Evolutionary conservation across 2,113 vertebrate genomes (phyloP).

Genomic region (Ifrita kowaldi): DNA sequence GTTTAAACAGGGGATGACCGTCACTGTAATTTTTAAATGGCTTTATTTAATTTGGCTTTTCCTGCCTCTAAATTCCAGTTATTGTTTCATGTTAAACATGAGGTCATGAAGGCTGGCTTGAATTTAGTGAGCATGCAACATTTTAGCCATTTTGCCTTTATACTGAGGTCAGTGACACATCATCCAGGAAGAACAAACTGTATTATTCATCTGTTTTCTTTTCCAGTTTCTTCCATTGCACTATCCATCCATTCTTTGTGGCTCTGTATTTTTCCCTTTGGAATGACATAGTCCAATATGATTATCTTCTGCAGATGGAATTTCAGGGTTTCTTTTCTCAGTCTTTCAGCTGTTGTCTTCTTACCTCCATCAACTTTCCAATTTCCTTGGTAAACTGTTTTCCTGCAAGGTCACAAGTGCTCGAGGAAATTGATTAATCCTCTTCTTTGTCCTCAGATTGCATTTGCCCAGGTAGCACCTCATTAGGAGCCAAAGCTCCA

Average conservation of each 20-base stretch:
- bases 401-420: not conserved
- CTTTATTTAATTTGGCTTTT: constrained; percentile 35
- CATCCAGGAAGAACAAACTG: not conserved
- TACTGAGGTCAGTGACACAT: constrained; percentile 19
- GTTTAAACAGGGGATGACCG: not conserved
- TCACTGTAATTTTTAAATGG: not conserved
- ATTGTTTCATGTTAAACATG: not conserved
- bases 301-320: not conserved
- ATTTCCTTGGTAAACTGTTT: not conserved
- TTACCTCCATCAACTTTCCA: not conserved
- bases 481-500: not conserved
- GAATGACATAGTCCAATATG: not conserved
- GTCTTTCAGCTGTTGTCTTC: not conserved
- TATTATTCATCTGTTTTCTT: constrained; percentile 12
- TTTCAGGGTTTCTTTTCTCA: not conserved
- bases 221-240: not conserved
- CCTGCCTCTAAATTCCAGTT: constrained; percentile 11
- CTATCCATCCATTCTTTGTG: not conserved
- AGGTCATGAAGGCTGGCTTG: not conserved
- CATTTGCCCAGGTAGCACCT: not conserved
- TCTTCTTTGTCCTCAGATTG: not conserved
- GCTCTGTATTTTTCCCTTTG: not conserved
- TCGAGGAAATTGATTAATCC: not conserved
- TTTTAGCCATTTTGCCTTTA: not conserved
- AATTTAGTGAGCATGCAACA: not conserved